Conservation (phyloP, 2,113 vertebrate genomes). For the Brachyhypopomus gauderio region DNA sequence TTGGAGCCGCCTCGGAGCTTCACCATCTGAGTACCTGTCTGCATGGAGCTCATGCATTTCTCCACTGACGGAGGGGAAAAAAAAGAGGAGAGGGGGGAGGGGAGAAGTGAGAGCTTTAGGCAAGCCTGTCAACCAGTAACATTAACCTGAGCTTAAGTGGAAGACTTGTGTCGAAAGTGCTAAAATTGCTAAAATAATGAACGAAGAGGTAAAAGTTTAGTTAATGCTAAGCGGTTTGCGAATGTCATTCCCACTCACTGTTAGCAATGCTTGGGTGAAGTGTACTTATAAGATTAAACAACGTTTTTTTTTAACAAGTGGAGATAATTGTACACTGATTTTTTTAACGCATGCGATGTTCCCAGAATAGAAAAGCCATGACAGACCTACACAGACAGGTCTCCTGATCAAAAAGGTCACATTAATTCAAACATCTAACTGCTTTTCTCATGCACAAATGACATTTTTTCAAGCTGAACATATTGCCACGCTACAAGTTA, state of each 20-base stretch:
- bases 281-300: neutral
- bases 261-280: neutral
- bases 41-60: conserved; percentile 96
- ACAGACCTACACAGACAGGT: neutral
- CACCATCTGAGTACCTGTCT: conserved; percentile 94
- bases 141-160: neutral
- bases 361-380: neutral
- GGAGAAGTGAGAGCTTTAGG: neutral
- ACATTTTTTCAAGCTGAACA: neutral
- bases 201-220: neutral
- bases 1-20: conserved; percentile 93
- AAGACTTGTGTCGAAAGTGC: neutral
- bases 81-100: neutral
- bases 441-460: neutral
- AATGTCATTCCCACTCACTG: neutral
- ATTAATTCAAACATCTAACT: neutral
- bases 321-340: neutral
- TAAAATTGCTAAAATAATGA: neutral
- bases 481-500: neutral
- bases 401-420: neutral
- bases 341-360: too few species aligned
- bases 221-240: neutral
- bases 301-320: neutral
- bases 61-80: conserved; percentile 81
- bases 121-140: neutral